These are phyloP conservation scores for Tapera naevia DNA, from an alignment of 2,797 vertebrate genomes.

Conservation along the genomic window DNA sequence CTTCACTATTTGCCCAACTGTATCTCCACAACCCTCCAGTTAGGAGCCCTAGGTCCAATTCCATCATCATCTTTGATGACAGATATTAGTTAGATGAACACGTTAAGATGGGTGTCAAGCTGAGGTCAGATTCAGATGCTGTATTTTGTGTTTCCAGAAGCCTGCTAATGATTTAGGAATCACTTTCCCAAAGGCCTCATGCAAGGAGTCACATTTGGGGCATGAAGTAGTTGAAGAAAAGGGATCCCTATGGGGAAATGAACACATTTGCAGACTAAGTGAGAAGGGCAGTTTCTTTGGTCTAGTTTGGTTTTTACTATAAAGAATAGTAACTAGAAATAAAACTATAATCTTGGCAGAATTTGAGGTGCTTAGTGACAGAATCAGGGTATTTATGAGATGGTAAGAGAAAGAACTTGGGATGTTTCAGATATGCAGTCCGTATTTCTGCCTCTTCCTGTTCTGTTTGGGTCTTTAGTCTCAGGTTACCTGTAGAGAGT, in stretches of 20 bases:
- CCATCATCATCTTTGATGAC: background rate
- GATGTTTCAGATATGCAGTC: background rate
- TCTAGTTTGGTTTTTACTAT: background rate
- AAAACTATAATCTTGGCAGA: background rate
- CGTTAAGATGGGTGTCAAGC: background rate
- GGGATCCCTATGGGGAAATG: background rate
- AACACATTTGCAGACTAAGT: background rate
- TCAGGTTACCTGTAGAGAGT: background rate
- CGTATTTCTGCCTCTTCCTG: accelerated
- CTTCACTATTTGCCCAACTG: background rate
- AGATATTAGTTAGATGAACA: background rate
- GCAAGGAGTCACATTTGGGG: background rate
- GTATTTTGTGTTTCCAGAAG: background rate
- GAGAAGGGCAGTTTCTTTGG: background rate
- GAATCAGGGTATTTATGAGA: accelerated
- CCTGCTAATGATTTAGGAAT: background rate
- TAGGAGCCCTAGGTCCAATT: background rate
- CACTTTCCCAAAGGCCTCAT: background rate
- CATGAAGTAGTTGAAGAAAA: background rate
- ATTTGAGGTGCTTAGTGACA: background rate
- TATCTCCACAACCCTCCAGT: background rate
- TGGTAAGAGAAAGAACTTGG: background rate
- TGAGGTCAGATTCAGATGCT: background rate
- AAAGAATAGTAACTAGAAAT: background rate
- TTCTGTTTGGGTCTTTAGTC: background rate